Conservation (phyloP, 2,888 invertebrate species). For the Hetaerina titia region DNA sequence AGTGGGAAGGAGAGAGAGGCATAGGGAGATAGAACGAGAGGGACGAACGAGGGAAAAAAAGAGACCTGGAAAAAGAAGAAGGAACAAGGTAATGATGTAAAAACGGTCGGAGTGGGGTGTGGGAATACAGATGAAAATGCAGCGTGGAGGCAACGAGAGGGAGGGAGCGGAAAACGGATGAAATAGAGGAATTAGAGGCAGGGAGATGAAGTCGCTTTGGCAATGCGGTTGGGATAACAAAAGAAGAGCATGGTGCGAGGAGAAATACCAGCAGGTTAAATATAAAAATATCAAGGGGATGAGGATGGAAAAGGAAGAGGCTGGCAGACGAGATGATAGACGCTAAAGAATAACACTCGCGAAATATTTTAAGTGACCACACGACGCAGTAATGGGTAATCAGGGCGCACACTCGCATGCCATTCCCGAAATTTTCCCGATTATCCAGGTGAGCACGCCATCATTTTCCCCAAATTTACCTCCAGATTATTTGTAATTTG, state of each 20-base stretch:
- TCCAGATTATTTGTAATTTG: too few relatives aligned
- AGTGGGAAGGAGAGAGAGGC: neutral
- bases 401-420: neutral
- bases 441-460: too few relatives aligned
- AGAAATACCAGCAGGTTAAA: neutral
- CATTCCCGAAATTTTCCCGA: too few relatives aligned
- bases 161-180: neutral
- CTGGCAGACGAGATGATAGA: neutral
- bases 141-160: neutral
- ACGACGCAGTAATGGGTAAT: neutral
- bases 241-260: too few relatives aligned
- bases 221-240: neutral
- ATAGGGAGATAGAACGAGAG: neutral
- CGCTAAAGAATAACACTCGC: neutral
- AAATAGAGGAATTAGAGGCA: slow-evolving; percentile 9
- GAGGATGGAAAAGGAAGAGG: neutral
- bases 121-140: neutral
- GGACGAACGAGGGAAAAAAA: neutral
- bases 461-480: too few relatives aligned
- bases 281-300: neutral
- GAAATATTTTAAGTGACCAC: neutral
- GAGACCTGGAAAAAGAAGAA: neutral
- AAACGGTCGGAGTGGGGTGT: neutral
- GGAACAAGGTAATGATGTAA: neutral
- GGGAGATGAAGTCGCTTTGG: neutral